A percentile compares a stretch with the other conserved stretches of the same genome.
Conservation (phyloP, 2,888 invertebrate species). For the Cataglyphis livida region DNA sequence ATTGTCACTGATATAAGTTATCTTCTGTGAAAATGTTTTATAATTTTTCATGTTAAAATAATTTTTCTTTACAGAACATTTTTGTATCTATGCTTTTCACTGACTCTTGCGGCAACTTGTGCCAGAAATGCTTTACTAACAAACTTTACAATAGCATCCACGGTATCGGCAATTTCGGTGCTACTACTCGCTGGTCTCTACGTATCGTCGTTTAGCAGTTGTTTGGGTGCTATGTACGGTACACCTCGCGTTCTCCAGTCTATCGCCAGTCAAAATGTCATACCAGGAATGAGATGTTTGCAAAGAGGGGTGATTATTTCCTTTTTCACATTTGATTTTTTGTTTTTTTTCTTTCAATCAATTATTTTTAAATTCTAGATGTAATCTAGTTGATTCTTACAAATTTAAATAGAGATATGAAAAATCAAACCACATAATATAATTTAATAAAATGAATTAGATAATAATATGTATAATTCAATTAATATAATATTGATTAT, state of each 20-base stretch:
- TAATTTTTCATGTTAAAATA: background rate
- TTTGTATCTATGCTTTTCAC: constrained; percentile 95
- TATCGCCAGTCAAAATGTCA: constrained; percentile 97
- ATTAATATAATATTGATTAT: background rate
- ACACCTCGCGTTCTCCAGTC: constrained; percentile 97
- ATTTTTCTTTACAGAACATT: constrained; percentile 89
- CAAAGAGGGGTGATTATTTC: constrained; percentile 93
- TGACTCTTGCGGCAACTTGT: constrained; percentile 96
- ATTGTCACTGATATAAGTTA: constrained; percentile 11
- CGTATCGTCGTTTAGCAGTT: constrained; percentile 98
- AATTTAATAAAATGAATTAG: background rate
- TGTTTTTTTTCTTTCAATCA: constrained; percentile 20
- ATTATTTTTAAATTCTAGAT: background rate
- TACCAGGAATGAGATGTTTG: constrained; percentile 94
- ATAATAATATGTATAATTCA: background rate
- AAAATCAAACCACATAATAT: background rate
- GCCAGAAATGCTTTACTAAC: constrained; percentile 89
- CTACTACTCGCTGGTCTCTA: constrained; percentile 96
- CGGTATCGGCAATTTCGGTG: constrained; percentile 94
- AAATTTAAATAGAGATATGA: background rate
- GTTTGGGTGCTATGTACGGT: constrained; percentile 98
- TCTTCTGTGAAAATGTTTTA: background rate
- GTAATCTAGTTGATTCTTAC: background rate
- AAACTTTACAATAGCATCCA: constrained; percentile 97
- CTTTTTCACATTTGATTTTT: constrained; percentile 37